phyloP scores from a whole-genome alignment of 2,797 vertebrate genomes.

The Pangasius krempfi region DNA sequence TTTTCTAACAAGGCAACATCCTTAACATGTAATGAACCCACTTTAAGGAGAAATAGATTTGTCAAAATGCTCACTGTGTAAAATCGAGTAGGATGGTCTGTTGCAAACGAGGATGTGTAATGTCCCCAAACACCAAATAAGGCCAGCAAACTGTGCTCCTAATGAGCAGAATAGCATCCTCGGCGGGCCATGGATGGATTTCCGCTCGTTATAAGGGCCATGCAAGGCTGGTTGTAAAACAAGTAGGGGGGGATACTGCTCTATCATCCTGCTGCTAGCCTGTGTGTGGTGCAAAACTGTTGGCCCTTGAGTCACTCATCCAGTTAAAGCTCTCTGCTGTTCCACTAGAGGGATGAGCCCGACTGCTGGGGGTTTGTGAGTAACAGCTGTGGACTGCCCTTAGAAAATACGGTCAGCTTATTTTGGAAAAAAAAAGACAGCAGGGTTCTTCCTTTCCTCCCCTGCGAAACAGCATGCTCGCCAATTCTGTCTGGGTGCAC shows the following conservation, averaged over 20 bases:
- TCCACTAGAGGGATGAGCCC: constrained; percentile 27
- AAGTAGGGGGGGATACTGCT: neutral
- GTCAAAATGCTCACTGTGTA: constrained; percentile 32
- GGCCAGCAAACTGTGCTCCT: constrained; percentile 41
- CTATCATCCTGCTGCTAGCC: constrained; percentile 16
- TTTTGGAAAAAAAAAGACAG: constrained; percentile 6
- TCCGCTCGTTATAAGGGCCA: constrained; percentile 36
- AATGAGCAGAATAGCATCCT: constrained; percentile 41
- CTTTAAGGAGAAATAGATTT: constrained; percentile 33
- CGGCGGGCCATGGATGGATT: constrained; percentile 31
- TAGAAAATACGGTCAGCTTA: constrained; percentile 14
- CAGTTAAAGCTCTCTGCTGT: constrained; percentile 29
- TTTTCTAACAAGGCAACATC: neutral
- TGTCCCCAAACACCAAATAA: constrained; percentile 33
- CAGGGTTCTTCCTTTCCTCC: constrained; percentile 11
- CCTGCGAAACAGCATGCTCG: neutral
- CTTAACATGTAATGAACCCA: constrained; percentile 18
- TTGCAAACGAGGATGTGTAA: constrained; percentile 33
- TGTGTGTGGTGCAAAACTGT: constrained; percentile 35
- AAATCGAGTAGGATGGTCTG: constrained; percentile 41
- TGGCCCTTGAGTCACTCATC: constrained; percentile 27
- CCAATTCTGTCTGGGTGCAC: constrained; percentile 6
- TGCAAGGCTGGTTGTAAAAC: constrained; percentile 28
- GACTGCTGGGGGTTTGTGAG: constrained; percentile 30
- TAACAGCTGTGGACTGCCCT: constrained; percentile 33